phyloP scores from a whole-genome alignment of 2,113 vertebrate species.

The Ameiurus melas region DNA sequence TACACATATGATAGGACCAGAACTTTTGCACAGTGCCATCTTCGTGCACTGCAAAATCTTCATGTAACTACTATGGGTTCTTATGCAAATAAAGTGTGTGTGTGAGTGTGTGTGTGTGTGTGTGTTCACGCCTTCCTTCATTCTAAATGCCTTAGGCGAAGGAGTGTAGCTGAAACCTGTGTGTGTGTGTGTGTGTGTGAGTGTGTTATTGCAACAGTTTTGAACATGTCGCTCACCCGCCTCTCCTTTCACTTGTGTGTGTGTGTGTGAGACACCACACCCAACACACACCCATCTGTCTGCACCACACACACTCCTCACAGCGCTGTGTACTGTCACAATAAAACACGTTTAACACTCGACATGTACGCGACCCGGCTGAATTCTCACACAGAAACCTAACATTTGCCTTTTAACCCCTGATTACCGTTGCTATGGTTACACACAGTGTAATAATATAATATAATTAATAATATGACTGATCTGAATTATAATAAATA shows the following conservation, averaged over 20 bases:
- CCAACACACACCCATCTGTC: conserved; percentile 5
- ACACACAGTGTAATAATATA: not conserved
- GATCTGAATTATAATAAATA: not conserved
- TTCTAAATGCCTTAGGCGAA: not conserved
- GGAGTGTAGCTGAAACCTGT: conserved; percentile 15
- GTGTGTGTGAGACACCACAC: conserved; percentile 9
- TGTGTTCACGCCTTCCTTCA: not conserved
- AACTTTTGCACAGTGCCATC: not conserved
- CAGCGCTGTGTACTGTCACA: not conserved
- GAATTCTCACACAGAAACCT: not conserved
- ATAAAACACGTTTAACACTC: not conserved
- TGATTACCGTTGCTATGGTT: not conserved
- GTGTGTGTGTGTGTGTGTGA: conserved; percentile 8
- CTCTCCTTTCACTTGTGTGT: conserved; percentile 12
- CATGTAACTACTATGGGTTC: not conserved
- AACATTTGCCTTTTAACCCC: not conserved
- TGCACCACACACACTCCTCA: not conserved
- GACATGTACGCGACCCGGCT: not conserved
- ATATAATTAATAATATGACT: not conserved
- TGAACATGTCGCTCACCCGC: not conserved
- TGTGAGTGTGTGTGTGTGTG: not conserved
- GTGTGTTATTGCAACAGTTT: not conserved
- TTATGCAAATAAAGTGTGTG: not conserved
- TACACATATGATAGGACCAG: not conserved
- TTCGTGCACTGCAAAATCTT: not conserved